Conservation (phyloP, 2,888 invertebrate species). For the Thereva nobilitata region DNA sequence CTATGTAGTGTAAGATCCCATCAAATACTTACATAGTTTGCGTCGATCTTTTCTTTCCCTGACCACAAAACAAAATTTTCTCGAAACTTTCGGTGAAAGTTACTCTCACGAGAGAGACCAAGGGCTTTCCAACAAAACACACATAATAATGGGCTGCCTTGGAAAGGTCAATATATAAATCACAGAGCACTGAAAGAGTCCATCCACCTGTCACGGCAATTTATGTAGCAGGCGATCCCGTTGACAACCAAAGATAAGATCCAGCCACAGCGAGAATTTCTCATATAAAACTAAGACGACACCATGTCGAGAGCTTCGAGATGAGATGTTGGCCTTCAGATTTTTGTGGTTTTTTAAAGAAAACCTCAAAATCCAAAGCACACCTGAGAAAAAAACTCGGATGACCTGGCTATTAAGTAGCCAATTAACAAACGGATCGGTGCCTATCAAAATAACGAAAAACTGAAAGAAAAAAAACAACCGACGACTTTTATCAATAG, state of each 20-base stretch:
- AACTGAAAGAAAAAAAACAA: conserved; percentile 12
- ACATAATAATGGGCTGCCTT: neutral
- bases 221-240: conserved; percentile 27
- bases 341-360: conserved; percentile 27
- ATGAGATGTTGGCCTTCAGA: conserved; percentile 34
- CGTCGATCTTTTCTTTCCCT: no score
- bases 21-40: no score
- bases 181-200: neutral
- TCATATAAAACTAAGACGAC: conserved; percentile 22
- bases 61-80: no score
- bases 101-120: no score
- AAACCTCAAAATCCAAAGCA: neutral
- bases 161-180: conserved; percentile 23
- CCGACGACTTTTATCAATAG: conserved; percentile 40
- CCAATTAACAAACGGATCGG: conserved; percentile 38
- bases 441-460: conserved; percentile 4
- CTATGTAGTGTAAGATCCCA: no score
- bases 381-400: conserved; percentile 12
- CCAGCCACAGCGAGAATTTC: conserved; percentile 21
- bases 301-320: conserved; percentile 11
- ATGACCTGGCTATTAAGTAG: conserved; percentile 37
- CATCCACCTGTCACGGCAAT: conserved; percentile 24
- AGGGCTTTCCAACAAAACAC: no score
- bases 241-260: conserved; percentile 27
- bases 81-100: no score